A percentile compares a stretch with the other conserved stretches of the same genome.
Conservation (phyloP, 2,113 vertebrate species). For the Lota lota region DNA sequence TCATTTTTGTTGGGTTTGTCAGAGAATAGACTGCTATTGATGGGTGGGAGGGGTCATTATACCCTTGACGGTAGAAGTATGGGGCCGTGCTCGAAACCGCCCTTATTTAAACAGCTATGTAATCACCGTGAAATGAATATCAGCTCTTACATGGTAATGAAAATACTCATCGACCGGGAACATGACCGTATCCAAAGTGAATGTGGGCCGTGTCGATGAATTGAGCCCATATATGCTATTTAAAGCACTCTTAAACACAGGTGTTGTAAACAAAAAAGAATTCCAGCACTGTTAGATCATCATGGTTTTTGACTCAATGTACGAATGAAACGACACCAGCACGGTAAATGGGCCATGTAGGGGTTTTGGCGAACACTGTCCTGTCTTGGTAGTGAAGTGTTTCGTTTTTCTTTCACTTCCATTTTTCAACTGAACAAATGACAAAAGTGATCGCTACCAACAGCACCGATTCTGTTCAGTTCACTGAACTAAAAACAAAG, state of each 20-base stretch:
- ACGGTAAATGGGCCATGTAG: conserved; percentile 1
- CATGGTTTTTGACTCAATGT: conserved; percentile 5
- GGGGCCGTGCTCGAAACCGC: neutral
- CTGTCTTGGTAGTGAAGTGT: too few species aligned
- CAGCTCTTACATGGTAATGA: neutral
- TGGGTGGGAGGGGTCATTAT: neutral
- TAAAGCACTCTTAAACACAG: conserved; percentile 38
- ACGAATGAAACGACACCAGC: neutral
- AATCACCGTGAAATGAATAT: conserved; percentile 10
- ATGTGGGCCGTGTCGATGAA: conserved; percentile 22
- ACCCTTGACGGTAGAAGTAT: conserved; percentile 10
- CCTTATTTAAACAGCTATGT: conserved; percentile 9
- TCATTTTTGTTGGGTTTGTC: conserved; percentile 9
- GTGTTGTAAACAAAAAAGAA: conserved; percentile 22
- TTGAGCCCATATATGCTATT: conserved; percentile 19
- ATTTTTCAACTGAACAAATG: too few species aligned
- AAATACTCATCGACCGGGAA: conserved; percentile 14
- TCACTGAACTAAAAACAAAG: too few species aligned
- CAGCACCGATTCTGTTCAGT: too few species aligned
- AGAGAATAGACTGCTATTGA: neutral
- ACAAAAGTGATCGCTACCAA: too few species aligned
- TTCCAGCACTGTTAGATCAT: neutral
- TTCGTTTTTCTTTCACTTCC: too few species aligned
- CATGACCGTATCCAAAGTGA: conserved; percentile 12
- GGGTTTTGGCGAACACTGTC: too few species aligned